Base-by-base conservation (phyloP, 2,888 invertebrate genomes). In the Torymus aiolomorphi region DNA sequence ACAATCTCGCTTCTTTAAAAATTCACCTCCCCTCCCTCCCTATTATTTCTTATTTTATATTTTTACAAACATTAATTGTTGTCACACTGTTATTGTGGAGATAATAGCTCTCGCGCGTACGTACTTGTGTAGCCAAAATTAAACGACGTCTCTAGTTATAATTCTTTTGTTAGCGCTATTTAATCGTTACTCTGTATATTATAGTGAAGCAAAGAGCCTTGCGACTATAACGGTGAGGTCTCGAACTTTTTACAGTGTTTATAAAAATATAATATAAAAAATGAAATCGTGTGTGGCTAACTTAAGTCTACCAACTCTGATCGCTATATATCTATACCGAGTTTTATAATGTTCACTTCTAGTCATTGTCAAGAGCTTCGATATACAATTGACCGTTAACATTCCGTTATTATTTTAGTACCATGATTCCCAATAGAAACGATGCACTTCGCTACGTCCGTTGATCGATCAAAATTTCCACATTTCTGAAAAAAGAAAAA, bases 221-320 rank as follows among this genome's bases (percentile, higher is more conserved):
- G 18, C 18, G 49, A 31, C 56, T 56, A 52, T 20, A 20, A 20
- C 20, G 20, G 66, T 52, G 0, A 49, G 16, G 54, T 3, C 24
- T 61, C 52, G 8, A 66, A 18, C 56, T 51, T 51, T 72, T 67
- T 71, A 80, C 80, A 80, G 56, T 78, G 71, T 71, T 77, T 77
- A 74, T 80, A 80, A 70, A 80, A 80, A 80, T 77, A 78, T 77
- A 77, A 75, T 72, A 75, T 77, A 78, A 74, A 75, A 78, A 80
- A 80, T 61, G 63, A 73, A 20, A 66, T 65, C 54, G 56, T 20
- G 20, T 20, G 20, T 20, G 20, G 20, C 20, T 1, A 20, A 20
- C 20, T 20, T 20, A 20, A 20, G 2, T 20, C 20, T 20, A 20
- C 20, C 2, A 20, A 20, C 20, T 20, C 20, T 20, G 20, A 20